phyloP scores from a whole-genome alignment of 2,888 invertebrate species.

The Drosophila monieri region DNA sequence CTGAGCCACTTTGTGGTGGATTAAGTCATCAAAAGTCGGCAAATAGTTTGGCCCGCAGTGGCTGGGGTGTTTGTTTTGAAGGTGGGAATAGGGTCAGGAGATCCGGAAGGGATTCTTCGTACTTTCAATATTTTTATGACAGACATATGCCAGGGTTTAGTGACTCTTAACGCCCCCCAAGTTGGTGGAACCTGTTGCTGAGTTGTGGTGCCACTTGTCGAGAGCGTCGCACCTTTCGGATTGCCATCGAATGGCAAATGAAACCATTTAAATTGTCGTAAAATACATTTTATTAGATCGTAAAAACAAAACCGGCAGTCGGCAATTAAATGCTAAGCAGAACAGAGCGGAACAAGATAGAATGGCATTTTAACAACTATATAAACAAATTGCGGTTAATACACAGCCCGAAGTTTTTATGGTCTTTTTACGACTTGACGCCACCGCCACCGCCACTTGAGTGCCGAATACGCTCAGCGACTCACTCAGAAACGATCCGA shows the following conservation, averaged over 20 bases:
- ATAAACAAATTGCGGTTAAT: conserved; percentile 81
- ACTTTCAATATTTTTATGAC: not conserved
- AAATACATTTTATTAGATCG: conserved; percentile 79
- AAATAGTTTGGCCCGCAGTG: conserved; percentile 14
- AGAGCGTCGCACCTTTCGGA: conserved; percentile 4
- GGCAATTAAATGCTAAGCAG: conserved; percentile 76
- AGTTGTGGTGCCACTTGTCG: conserved; percentile 7
- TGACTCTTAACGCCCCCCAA: not conserved
- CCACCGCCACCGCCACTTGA: conserved; percentile 79
- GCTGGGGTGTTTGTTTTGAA: conserved; percentile 28
- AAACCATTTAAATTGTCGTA: conserved; percentile 79
- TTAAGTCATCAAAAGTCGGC: conserved; percentile 62
- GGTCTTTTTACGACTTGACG: conserved; percentile 83
- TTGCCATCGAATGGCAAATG: conserved; percentile 48
- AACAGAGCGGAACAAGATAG: conserved; percentile 66
- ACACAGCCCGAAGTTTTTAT: conserved; percentile 74
- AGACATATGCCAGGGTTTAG: conserved; percentile 6
- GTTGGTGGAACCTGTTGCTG: conserved; percentile 43
- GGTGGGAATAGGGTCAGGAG: conserved; percentile 27
- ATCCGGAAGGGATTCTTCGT: conserved; percentile 6
- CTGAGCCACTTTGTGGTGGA: conserved; percentile 60
- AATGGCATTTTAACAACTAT: conserved; percentile 78
- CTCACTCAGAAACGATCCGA: conserved; percentile 65
- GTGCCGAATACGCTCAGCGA: conserved; percentile 22
- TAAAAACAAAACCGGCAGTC: conserved; percentile 67